Percentiles rank a stretch among this genome's conserved stretches.
Conservation (phyloP, 2,113 vertebrate species). For the Tragelaphus buxtoni region DNA sequence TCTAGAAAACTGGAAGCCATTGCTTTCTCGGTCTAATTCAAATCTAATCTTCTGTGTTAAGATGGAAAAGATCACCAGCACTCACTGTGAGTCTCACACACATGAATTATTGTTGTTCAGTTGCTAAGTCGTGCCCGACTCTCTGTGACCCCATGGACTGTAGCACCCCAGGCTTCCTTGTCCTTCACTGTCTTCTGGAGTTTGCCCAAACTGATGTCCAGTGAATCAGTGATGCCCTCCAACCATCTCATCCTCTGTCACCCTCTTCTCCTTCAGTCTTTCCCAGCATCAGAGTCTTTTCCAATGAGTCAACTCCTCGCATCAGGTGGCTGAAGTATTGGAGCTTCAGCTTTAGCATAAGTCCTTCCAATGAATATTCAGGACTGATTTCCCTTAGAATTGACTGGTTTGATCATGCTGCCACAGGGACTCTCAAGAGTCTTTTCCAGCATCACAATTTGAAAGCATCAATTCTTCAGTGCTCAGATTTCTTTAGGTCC, state of each 20-base stretch:
- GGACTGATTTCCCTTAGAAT: not conserved
- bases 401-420: not conserved
- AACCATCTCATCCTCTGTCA: not conserved
- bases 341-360: not conserved
- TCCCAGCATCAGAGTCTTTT: not conserved
- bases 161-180: not conserved
- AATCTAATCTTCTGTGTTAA: not conserved
- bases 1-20: not conserved
- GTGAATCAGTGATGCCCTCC: not conserved
- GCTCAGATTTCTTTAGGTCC: not conserved
- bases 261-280: not conserved
- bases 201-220: not conserved
- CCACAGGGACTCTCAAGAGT: not conserved
- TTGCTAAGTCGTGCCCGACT: accelerated
- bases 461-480: not conserved
- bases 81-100: too few relatives aligned
- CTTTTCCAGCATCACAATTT: not conserved
- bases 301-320: not conserved
- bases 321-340: not conserved
- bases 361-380: not conserved
- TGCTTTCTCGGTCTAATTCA: not conserved
- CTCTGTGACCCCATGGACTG: not conserved
- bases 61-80: not conserved
- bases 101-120: not conserved
- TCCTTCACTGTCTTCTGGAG: not conserved